phyloP scores from a whole-genome alignment of 2,888 invertebrate species.

The Sinopyrophorus schimmeli region DNA sequence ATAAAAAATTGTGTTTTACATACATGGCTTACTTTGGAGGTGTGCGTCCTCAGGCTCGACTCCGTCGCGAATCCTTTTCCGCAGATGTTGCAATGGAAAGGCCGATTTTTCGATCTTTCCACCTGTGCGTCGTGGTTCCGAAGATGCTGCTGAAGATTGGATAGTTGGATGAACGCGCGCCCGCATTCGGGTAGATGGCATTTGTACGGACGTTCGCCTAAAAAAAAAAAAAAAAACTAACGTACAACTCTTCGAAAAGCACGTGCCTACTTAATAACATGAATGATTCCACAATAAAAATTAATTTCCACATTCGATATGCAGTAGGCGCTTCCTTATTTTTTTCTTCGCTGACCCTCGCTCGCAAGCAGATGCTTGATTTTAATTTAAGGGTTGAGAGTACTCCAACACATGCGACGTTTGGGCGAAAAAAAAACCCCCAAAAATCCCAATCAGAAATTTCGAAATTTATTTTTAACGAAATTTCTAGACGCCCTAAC shows the following conservation, averaged over 20 bases:
- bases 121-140: slow-evolving; percentile 96
- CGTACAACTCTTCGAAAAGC: no score
- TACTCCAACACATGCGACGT: slow-evolving; percentile 28
- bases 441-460: no score
- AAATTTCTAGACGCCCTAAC: background rate
- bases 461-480: background rate
- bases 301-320: slow-evolving; percentile 34
- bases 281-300: slow-evolving; percentile 33
- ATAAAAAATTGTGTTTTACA: slow-evolving; percentile 51
- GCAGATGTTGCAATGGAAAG: slow-evolving; percentile 95
- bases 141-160: slow-evolving; percentile 94
- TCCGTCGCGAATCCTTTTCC: slow-evolving; percentile 97
- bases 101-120: slow-evolving; percentile 91
- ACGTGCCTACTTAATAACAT: slow-evolving; percentile 31
- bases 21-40: slow-evolving; percentile 91
- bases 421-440: no score
- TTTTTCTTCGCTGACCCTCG: slow-evolving; percentile 26
- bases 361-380: slow-evolving; percentile 25
- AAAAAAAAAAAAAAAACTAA: slow-evolving; percentile 15
- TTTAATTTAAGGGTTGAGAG: slow-evolving; percentile 30
- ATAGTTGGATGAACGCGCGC: slow-evolving; percentile 93
- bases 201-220: slow-evolving; percentile 96
- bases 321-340: slow-evolving; percentile 27
- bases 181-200: slow-evolving; percentile 96
- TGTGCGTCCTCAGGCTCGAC: slow-evolving; percentile 92